Evolutionary conservation across 1,140 invertebrate species (phyloP).

Genomic region (Matsumurasca onukii): DNA sequence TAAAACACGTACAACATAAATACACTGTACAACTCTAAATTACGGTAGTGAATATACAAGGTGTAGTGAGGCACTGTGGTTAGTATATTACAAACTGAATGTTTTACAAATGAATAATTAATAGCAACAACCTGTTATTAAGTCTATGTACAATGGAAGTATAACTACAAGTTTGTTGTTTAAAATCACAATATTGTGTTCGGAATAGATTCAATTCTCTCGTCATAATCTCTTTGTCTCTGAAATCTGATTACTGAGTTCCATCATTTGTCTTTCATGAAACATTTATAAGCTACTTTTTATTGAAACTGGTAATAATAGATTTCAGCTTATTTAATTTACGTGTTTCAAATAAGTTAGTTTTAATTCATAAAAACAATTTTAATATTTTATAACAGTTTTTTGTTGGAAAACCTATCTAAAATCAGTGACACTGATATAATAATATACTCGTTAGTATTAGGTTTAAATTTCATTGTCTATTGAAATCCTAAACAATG

Average conservation of each 20-base stretch:
- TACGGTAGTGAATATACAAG: background rate
- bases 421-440: background rate
- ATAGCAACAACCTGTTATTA: background rate
- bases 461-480: background rate
- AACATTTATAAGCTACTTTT: no score
- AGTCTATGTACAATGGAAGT: background rate
- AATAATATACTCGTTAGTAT: background rate
- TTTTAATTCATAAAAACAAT: background rate
- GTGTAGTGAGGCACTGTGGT: conserved; percentile 18
- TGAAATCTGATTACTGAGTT: no score
- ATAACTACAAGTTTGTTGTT: background rate
- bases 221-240: no score
- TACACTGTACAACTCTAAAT: conserved; percentile 13
- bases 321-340: background rate
- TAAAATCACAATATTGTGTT: no score
- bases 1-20: conserved; percentile 24
- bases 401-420: background rate
- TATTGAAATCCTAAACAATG: background rate
- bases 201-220: no score
- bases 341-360: background rate
- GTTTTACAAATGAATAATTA: background rate
- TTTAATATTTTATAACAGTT: background rate
- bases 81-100: background rate
- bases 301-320: background rate
- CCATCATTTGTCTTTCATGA: no score